Percentiles rank a stretch among this genome's conserved stretches.
Conservation (phyloP, 2,797 vertebrate genomes). For the Pangasius sanitwongsei region DNA sequence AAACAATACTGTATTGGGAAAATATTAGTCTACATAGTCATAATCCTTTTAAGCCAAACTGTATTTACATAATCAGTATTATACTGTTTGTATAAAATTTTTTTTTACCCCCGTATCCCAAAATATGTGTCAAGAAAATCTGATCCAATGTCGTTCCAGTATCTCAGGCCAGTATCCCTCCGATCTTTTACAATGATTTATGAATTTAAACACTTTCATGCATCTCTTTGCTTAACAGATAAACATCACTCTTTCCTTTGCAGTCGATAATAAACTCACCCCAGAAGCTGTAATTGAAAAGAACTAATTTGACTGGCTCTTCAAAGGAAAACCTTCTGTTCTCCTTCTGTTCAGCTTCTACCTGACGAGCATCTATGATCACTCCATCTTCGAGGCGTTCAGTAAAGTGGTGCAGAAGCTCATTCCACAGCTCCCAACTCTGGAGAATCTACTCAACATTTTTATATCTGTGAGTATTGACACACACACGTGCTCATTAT, state of each 20-base stretch:
- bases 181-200: background rate
- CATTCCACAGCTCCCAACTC: constrained; percentile 92
- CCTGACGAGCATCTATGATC: constrained; percentile 91
- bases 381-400: constrained; percentile 86
- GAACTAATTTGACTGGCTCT: background rate
- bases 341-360: constrained; percentile 82
- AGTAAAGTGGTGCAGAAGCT: constrained; percentile 88
- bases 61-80: background rate
- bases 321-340: background rate
- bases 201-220: background rate
- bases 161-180: background rate
- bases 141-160: background rate
- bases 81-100: background rate
- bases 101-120: background rate
- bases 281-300: background rate
- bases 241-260: background rate
- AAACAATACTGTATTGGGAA: background rate
- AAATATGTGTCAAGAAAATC: background rate
- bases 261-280: background rate
- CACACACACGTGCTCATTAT: background rate
- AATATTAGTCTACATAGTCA: background rate
- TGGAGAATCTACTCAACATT: constrained; percentile 97
- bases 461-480: constrained; percentile 87
- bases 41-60: background rate
- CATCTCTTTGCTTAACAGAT: background rate